These are phyloP conservation scores for Drosophila bocki DNA, from an alignment of 1,140 invertebrate species.

Conservation along the genomic window DNA sequence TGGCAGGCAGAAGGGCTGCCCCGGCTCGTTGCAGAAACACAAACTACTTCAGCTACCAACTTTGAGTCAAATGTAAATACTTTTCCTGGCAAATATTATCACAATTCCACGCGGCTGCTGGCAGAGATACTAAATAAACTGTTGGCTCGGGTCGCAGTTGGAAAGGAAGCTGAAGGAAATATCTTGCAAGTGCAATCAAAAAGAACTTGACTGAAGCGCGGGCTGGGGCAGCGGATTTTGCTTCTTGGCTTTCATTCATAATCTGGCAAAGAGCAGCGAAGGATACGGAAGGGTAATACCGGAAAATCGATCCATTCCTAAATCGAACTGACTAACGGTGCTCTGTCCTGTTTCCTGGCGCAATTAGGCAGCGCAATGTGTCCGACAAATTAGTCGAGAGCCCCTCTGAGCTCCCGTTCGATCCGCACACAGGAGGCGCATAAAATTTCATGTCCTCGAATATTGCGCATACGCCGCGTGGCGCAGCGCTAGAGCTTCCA, in stretches of 20 bases:
- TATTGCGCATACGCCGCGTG: conserved; percentile 71
- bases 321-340: background rate
- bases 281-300: no score
- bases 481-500: conserved; percentile 43
- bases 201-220: background rate
- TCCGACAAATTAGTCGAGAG: conserved; percentile 59
- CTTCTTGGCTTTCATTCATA: conserved; percentile 16
- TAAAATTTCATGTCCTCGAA: conserved; percentile 75
- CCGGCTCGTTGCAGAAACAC: conserved; percentile 3
- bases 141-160: conserved; percentile 24
- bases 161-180: conserved; percentile 41
- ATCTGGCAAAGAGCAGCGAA: conserved; percentile 11
- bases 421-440: conserved; percentile 23
- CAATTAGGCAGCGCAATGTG: conserved; percentile 42
- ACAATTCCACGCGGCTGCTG: conserved; percentile 74
- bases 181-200: conserved; percentile 53
- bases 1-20: conserved; percentile 16
- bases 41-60: conserved; percentile 46
- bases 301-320: conserved; percentile 1
- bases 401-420: conserved; percentile 8
- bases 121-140: conserved; percentile 72
- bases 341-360: conserved; percentile 18
- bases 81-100: conserved; percentile 77
- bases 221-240: background rate
- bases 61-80: conserved; percentile 81